Base-by-base conservation (phyloP, 2,113 vertebrate species). In the Coryphaenoides rupestris region DNA sequence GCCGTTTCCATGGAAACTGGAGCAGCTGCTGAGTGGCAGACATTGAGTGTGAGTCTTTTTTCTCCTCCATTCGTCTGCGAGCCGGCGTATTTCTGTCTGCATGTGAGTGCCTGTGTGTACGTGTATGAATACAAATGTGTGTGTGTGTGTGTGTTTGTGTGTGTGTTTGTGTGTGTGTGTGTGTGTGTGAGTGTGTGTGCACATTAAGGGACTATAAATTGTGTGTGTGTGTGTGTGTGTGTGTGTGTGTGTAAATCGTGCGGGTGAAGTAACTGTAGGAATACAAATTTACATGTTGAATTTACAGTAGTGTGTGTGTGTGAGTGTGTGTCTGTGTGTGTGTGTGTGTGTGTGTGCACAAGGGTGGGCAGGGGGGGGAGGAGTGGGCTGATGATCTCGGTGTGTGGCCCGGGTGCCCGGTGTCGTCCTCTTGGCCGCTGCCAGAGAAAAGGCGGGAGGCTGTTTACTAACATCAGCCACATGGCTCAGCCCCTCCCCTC, bases 401-500 rank as follows among this genome's bases (percentile, higher is more conserved):
- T 90, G 85, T 89, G 92, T 88, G 87, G 89, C 80, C 89, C 81
- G 84, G 89, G 90, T 88, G 72, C 90, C 89, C 90, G 88, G 88
- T 91, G 87, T 87, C 89, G 77, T 60, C 69, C 81, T 73, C 80
- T 75, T 68, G 70, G 88, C 86, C 83, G 76, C 81, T 87, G 82
- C 86, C 87, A 89, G 87, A 87, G 80, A 87, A 82, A 87, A 84
- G 88, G 88, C 90, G 69, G 89, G 93, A 92, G 91, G 83, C 77
- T 95, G 94, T 98, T 96, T 96, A 94, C 95, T 89, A 94, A 95
- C 94, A 95, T 85, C 83, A 74, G 91, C 90, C 94, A 90, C 95
- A 94, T 92, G 93, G 93, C 90, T 83, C 40, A 64, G 86, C 86
- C 88, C 85, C 83, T 83, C 69, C 73, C 72, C 71, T 15, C 79